Evolutionary conservation across 2,888 invertebrate species (phyloP), one percentile per base, ranked within the genome.

Genomic region (Drosophila rellima): DNA sequence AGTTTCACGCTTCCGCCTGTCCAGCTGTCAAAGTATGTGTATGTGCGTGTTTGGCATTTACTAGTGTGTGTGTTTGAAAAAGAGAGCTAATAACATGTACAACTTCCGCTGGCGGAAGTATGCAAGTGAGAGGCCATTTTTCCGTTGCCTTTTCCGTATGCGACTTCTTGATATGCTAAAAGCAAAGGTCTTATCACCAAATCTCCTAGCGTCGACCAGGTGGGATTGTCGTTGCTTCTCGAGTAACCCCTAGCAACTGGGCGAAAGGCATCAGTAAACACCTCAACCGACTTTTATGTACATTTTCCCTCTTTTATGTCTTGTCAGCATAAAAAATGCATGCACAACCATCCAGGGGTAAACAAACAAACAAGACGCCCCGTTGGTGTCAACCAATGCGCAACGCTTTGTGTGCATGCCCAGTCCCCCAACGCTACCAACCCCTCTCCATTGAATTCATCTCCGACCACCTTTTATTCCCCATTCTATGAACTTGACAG

Each of bases 301-400:
- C 76, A 74, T 82, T 80, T 81, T 75, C 23, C n/a, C 76, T 23
- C 76, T 78, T 83, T 83, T 82, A 82, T 83, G 82, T 82, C 73
- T 82, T 83, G 82, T 82, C 82, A 82, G 82, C 82, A 78, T 82
- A 83, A 82, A 81, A 82, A 82, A 83, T 83, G 82, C 84, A 82
- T 78, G 65, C 82, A 77, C 77, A 79, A 75, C 80, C 83, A 78
- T 66, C 81, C 61, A 54, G 56, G 63, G 67, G 74, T 77, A 74
- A 79, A 59, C 79, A 80, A 82, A 77, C 82, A 82, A 82, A 82
- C 80, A 82, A 80, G 74, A 70, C 76, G 62, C 59, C 59, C 66
- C 64, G 62, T 56, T 65, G 67, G 74, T 78, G 80, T 80, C 75
- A 81, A 79, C 78, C 81, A 54, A 50, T 54, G 54, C 54, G 54